These are phyloP conservation scores for Rhinoptilus africanus DNA, from an alignment of 2,113 vertebrate species.

Conservation along the genomic window DNA sequence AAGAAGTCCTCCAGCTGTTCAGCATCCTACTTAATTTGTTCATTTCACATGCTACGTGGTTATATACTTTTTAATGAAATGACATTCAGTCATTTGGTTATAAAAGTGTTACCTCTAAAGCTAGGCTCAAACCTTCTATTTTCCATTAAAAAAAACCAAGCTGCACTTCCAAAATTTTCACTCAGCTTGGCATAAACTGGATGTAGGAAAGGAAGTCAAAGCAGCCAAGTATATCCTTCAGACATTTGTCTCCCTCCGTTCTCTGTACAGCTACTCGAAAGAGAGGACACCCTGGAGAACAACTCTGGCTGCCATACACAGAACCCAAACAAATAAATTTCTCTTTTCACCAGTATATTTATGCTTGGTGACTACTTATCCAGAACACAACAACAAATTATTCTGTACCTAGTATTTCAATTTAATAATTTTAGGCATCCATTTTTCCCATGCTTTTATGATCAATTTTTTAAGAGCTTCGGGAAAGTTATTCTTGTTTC, in stretches of 20 bases:
- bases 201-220: neutral
- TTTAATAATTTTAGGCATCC: neutral
- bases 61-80: neutral
- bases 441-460: neutral
- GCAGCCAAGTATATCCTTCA: rapidly evolving
- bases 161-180: neutral
- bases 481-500: neutral
- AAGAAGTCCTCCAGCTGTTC: neutral
- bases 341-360: neutral
- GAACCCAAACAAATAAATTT: neutral
- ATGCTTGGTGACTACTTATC: neutral
- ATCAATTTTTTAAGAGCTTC: neutral
- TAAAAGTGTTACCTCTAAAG: neutral
- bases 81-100: neutral
- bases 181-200: neutral
- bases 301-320: neutral
- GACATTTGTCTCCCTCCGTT: neutral
- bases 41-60: neutral
- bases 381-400: neutral
- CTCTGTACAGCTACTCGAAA: neutral
- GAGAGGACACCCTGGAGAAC: neutral
- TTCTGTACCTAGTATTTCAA: neutral
- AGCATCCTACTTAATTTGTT: neutral
- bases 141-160: neutral
- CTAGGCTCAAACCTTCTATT: neutral